phyloP scores from a whole-genome alignment of 2,113 vertebrate genomes.

The Eolophus roseicapilla region DNA sequence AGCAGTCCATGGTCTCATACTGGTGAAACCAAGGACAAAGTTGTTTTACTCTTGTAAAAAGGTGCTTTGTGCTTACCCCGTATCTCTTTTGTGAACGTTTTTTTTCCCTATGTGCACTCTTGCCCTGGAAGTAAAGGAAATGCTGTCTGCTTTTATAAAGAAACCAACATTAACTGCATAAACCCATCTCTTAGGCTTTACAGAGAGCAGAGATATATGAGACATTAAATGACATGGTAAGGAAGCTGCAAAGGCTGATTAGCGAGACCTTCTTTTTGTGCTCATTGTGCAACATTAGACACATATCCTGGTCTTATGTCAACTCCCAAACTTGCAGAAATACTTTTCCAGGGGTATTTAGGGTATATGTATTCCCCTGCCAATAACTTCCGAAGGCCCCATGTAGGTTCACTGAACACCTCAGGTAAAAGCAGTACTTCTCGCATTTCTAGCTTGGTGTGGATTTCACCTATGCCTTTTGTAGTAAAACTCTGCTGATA shows the following conservation, averaged over 20 bases:
- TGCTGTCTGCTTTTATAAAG: neutral
- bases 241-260: neutral
- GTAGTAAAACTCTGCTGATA: neutral
- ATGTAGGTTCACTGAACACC: neutral
- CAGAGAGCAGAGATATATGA: neutral
- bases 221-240: neutral
- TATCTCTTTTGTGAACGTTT: neutral
- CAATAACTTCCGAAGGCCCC: neutral
- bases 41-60: neutral
- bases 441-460: neutral
- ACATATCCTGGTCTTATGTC: neutral
- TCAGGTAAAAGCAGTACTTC: neutral
- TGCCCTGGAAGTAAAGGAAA: neutral
- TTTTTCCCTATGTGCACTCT: neutral
- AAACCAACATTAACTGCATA: neutral
- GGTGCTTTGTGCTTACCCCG: neutral
- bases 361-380: accelerated
- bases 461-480: neutral
- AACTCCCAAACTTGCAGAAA: neutral
- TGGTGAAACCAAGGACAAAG: neutral
- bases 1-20: neutral
- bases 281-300: neutral
- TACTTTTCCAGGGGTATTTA: neutral
- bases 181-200: neutral
- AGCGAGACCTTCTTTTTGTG: neutral